Evolutionary conservation across 2,797 vertebrate species (phyloP), one percentile per base, ranked within the genome.

Genomic region (Anguilla anguilla): DNA sequence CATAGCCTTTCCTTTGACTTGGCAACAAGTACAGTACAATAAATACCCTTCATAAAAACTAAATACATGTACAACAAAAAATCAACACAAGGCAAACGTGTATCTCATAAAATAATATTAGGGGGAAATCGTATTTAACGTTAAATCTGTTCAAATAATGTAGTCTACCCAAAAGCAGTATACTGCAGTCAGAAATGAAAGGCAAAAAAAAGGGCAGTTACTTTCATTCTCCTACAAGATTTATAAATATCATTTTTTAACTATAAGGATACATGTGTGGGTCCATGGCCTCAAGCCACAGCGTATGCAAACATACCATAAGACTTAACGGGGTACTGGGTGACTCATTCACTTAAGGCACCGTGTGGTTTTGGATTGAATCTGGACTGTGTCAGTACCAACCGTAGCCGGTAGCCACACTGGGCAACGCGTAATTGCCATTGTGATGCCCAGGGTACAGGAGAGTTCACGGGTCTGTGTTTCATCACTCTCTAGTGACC

Each of bases 1-100:
- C 39, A 31, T 19, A 82, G 86, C 74, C 72, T 81, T 61, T 81
- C 69, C 86, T 86, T 74, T 79, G 19, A 81, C 72, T 79, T 86
- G 72, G 31, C 72, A 57, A 86, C 72, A 39, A 77, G 72, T 77
- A 15, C 7, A 77, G 31, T 35, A 77, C 51, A 5, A 43, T 64
- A 83, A 87, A 67, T 51, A 87, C 57, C 83, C 39, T n/a, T 61
- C n/a, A 67, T 82, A 74, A 35, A 35, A 46, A 79, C 28, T 55
- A 59, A 81, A 77, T 57, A 81, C 35, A 51, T 86, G 31, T 53
- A 53, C 59, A 55, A 59, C 72, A 59, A 55, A 81, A 61, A 17
- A 81, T 81, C 31, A 69, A 22, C 86, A 86, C 31, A 61, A 22
- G 74, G 64, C 64, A 81, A 53, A 86, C n/a, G 28, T 15, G 35